Evolutionary conservation across 2,113 vertebrate species (phyloP), one percentile per base, ranked within the genome.

Genomic region (Neogobius melanostomus): DNA sequence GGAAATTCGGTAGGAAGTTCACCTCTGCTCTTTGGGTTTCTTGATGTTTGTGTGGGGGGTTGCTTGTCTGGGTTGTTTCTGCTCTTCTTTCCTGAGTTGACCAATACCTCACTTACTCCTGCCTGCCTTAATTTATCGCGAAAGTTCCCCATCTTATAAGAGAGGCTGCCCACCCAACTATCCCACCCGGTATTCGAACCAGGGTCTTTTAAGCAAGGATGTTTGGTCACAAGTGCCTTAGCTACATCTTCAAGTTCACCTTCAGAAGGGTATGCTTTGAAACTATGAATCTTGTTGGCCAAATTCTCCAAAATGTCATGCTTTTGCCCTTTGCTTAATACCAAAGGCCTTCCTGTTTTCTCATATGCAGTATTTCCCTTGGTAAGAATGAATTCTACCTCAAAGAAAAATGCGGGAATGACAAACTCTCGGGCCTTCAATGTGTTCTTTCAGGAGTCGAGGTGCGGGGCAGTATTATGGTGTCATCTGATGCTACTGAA

Each of bases 101-200:
- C 45, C 21, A 67, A 42, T 54, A 76, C 46, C 65, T 84, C 56
- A 1, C 28, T 6, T 73, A 46, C 68, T 17, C 79, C 64, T n/a
- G 72, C 57, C 2, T 11, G 5, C 49, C 57, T 67, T 28, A 73
- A 46, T 36, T 70, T 84, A 5, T 48, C 44, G 0, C 47, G 4
- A 12, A 16, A 83, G 57, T 83, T 79, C 0, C 80, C 76, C 69
- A 78, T 80, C n/a, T 77, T 77, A 64, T 68, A 72, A n/a, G 49
- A 61, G 0, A 75, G 7, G 10, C 75, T 68, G 4, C 71, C 74
- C 54, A 68, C 69, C 73, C 74, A 83, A 5, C 74, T 64, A 47
- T 74, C 49, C 51, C 77, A 80, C 16, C 77, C 77, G 44, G 64
- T 71, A 50, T 48, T 16, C 10, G 75, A 81, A n/a, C 78, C 68